Percentiles rank a stretch among this genome's conserved stretches.
Conservation (phyloP, 2,888 invertebrate species). For the Eulithis testata region DNA sequence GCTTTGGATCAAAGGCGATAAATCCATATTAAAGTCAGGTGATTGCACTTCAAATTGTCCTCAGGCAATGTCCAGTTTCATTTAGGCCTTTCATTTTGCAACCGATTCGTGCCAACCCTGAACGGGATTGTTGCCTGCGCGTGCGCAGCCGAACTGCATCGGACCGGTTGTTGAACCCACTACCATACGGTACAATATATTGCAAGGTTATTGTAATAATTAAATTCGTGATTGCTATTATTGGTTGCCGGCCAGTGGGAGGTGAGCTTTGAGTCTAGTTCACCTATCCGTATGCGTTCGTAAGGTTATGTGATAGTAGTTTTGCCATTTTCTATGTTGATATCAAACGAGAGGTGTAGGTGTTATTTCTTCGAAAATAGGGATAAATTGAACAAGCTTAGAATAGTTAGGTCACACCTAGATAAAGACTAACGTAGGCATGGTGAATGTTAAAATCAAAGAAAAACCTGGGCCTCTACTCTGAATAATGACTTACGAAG, state of each 20-base stretch:
- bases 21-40: constrained; percentile 1
- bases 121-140: constrained; percentile 46
- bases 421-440: too few relatives aligned
- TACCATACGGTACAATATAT: constrained; percentile 55
- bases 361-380: too few relatives aligned
- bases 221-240: constrained; percentile 59
- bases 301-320: constrained; percentile 32
- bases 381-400: too few relatives aligned
- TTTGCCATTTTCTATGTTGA: constrained; percentile 6
- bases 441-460: too few relatives aligned
- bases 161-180: constrained; percentile 67
- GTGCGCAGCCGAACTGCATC: constrained; percentile 61
- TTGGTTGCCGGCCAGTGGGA: constrained; percentile 45
- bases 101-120: constrained; percentile 34
- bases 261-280: constrained; percentile 21
- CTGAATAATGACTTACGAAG: too few relatives aligned
- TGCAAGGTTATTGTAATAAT: constrained; percentile 54
- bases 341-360: too few relatives aligned
- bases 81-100: constrained; percentile 17
- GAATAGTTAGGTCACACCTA: too few relatives aligned
- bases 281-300: constrained; percentile 27
- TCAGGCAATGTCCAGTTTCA: not conserved
- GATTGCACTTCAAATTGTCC: constrained; percentile 2
- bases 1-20: not conserved
- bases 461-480: too few relatives aligned